phyloP scores from a whole-genome alignment of 23 tunicate genomes.

The Aplidium turbinatum region DNA sequence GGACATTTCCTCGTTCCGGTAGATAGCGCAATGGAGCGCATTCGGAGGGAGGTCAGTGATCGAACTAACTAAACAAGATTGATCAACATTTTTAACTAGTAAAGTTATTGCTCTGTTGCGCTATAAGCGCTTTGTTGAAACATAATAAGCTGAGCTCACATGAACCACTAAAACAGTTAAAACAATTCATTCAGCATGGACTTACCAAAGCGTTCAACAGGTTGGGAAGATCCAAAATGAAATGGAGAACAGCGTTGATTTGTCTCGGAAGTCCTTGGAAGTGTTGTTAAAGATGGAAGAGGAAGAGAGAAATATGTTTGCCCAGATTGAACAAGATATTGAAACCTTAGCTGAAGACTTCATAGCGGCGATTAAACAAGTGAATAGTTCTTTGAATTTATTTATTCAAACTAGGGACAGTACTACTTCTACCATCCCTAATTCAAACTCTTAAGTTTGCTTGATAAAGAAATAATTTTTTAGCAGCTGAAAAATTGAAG shows the following conservation, averaged over 20 bases:
- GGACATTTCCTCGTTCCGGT: slow-evolving; percentile 34
- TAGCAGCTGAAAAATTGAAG: no score
- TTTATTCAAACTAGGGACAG: no score
- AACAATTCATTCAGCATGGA: no score
- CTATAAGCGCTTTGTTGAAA: no score
- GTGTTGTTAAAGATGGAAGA: slow-evolving; percentile 22
- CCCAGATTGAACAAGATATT: slow-evolving; percentile 31
- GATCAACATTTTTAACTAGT: no score
- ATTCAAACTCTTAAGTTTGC: no score
- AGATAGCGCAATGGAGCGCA: slow-evolving; percentile 21
- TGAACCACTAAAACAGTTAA: no score
- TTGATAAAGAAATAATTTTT: no score
- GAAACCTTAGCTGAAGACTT: slow-evolving; percentile 24
- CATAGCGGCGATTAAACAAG: slow-evolving; percentile 39
- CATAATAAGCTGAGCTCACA: no score
- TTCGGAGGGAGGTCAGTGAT: slow-evolving; percentile 34
- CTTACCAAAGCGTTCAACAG: no score
- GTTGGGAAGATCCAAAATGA: slow-evolving; percentile 38
- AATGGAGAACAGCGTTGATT: slow-evolving; percentile 18
- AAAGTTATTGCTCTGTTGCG: no score
- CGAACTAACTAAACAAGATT: neutral
- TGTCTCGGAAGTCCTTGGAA: slow-evolving; percentile 17
- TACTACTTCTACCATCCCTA: no score
- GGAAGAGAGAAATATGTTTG: slow-evolving; percentile 19
- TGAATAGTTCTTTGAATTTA: neutral